These are phyloP conservation scores for Pao palembangensis DNA, from an alignment of 2,113 vertebrate species.

Conservation along the genomic window DNA sequence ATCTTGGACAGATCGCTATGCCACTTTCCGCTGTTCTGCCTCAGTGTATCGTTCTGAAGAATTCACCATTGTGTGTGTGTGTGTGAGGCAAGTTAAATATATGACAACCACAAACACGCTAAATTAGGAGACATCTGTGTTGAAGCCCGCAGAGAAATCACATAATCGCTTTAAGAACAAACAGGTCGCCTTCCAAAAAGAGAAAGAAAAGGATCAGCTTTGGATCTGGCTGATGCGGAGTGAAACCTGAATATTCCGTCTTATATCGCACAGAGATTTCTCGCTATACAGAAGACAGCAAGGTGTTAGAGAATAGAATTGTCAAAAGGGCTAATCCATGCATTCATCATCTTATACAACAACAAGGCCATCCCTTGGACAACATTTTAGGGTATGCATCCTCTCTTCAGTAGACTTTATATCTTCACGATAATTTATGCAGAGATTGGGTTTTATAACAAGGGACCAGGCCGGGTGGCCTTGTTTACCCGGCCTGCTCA, in stretches of 20 bases:
- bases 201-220: background rate
- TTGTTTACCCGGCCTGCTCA: conserved; percentile 28
- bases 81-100: conserved; percentile 7
- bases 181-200: background rate
- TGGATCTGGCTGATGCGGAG: too few relatives aligned
- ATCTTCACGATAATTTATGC: conserved; percentile 8
- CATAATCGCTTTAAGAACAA: background rate
- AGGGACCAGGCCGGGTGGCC: conserved; percentile 3
- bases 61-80: conserved; percentile 21
- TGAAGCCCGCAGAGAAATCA: conserved; percentile 22
- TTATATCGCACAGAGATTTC: background rate
- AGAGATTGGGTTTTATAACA: conserved; percentile 9
- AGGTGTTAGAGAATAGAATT: too few relatives aligned
- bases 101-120: conserved; percentile 31
- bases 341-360: too few relatives aligned
- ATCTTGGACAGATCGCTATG: background rate
- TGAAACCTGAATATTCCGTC: background rate
- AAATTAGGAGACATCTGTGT: conserved; percentile 9
- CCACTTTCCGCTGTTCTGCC: background rate
- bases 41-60: conserved; percentile 31
- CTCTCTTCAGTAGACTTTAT: background rate
- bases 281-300: background rate
- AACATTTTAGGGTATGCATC: background rate
- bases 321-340: too few relatives aligned
- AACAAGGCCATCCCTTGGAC: too few relatives aligned